A percentile compares a stretch with the other conserved stretches of the same genome.
Evolutionary conservation across 2,797 vertebrate species (phyloP).

Genomic region (Xyrichtys novacula): DNA sequence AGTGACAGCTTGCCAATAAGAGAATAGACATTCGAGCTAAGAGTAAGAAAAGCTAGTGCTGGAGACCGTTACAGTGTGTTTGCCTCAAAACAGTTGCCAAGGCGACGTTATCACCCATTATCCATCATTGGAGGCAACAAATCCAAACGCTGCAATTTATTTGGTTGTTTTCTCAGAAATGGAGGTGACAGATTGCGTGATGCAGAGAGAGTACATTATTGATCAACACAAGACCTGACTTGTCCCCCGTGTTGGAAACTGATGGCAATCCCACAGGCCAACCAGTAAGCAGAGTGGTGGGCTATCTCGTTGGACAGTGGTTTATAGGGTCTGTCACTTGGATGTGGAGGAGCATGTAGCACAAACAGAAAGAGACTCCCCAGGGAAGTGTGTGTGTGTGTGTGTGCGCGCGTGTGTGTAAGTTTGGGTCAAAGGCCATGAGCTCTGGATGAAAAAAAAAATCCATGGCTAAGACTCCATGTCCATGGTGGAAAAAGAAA

Average conservation of each 20-base stretch:
- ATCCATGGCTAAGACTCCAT: constrained; percentile 12
- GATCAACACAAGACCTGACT: constrained; percentile 71
- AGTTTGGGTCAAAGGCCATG: constrained; percentile 54
- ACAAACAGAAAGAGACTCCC: constrained; percentile 41
- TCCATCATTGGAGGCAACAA: constrained; percentile 72
- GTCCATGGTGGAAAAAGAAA: constrained; percentile 7
- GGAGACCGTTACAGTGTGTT: constrained; percentile 47
- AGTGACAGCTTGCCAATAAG: constrained; percentile 63
- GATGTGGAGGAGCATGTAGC: constrained; percentile 45
- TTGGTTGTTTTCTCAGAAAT: constrained; percentile 70
- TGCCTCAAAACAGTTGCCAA: constrained; percentile 70
- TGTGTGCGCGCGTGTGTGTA: neutral
- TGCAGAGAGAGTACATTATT: constrained; percentile 69
- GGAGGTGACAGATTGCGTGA: constrained; percentile 68
- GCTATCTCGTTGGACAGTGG: constrained; percentile 63
- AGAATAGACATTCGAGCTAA: constrained; percentile 48
- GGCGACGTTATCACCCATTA: constrained; percentile 74
- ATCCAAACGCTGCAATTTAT: constrained; percentile 67
- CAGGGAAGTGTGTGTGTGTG: constrained; percentile 29
- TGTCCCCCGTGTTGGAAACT: constrained; percentile 49
- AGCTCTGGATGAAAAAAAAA: constrained; percentile 40
- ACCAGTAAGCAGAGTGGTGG: constrained; percentile 40
- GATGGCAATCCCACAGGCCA: constrained; percentile 57
- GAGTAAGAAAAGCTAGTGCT: constrained; percentile 47
- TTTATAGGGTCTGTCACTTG: constrained; percentile 76